Percentiles rank a stretch among this genome's conserved stretches.
Conservation (phyloP, 2,113 vertebrate species). For the Hyla sarda region DNA sequence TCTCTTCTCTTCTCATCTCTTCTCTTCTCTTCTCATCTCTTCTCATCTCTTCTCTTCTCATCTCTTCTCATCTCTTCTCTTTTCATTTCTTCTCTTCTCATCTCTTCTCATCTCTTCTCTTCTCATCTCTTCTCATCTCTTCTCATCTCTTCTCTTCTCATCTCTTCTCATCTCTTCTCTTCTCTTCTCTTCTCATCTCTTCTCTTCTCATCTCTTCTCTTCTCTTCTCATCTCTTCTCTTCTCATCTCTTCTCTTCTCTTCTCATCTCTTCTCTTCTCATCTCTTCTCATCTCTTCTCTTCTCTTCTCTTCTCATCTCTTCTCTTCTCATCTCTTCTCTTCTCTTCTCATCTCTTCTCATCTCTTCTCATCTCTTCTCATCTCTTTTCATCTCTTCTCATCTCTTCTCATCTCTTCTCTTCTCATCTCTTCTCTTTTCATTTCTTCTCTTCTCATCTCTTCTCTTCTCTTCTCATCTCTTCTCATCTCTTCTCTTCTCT, state of each 20-base stretch:
- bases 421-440: neutral
- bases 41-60: constrained; percentile 26
- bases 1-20: constrained; percentile 10
- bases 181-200: too few species aligned
- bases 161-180: too few species aligned
- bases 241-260: constrained; percentile 31
- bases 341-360: neutral
- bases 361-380: too few species aligned
- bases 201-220: neutral
- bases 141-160: constrained; percentile 34
- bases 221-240: too few species aligned
- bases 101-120: constrained; percentile 19
- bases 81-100: constrained; percentile 33
- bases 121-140: neutral
- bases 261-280: neutral
- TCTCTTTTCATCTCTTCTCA: constrained; percentile 24
- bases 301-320: constrained; percentile 10
- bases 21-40: neutral
- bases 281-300: neutral
- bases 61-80: too few species aligned
- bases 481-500: constrained; percentile 16
- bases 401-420: constrained; percentile 19
- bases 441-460: too few species aligned
- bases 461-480: constrained; percentile 10
- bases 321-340: too few species aligned